Conservation (phyloP, 2,113 vertebrate species). For the Mastomys coucha region DNA sequence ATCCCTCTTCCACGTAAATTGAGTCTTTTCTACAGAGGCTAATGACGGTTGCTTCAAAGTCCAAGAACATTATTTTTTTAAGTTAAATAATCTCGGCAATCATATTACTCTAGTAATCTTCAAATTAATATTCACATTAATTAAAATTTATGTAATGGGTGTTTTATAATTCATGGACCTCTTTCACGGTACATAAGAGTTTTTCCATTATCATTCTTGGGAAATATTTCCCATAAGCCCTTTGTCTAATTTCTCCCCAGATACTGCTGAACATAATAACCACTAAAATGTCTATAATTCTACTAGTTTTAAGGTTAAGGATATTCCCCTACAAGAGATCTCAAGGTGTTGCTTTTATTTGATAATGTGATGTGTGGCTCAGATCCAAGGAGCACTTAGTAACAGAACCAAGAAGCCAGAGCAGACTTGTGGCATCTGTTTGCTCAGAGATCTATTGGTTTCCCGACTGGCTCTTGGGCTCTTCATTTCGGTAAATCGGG, state of each 20-base stretch:
- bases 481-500: constrained; percentile 5
- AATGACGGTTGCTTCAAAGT: constrained; percentile 34
- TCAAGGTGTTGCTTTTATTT: constrained; percentile 18
- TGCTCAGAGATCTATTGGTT: neutral
- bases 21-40: neutral
- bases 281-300: constrained; percentile 36
- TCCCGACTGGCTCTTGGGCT: neutral
- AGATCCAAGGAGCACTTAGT: neutral
- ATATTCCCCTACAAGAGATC: neutral
- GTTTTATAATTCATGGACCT: constrained; percentile 29
- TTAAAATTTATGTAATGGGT: constrained; percentile 39
- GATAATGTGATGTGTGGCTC: neutral
- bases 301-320: constrained; percentile 16
- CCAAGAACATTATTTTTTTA: neutral
- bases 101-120: constrained; percentile 47
- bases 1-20: neutral
- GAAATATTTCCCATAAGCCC: constrained; percentile 16
- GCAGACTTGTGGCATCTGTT: no score
- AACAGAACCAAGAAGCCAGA: neutral
- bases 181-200: neutral
- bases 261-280: neutral
- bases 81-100: constrained; percentile 48
- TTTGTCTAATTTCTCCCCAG: neutral
- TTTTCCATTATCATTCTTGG: constrained; percentile 36
- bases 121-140: constrained; percentile 25